Percentiles rank a stretch among this genome's conserved stretches.
Conservation (phyloP, 2,797 vertebrate species). For the Sparidentex hasta region DNA sequence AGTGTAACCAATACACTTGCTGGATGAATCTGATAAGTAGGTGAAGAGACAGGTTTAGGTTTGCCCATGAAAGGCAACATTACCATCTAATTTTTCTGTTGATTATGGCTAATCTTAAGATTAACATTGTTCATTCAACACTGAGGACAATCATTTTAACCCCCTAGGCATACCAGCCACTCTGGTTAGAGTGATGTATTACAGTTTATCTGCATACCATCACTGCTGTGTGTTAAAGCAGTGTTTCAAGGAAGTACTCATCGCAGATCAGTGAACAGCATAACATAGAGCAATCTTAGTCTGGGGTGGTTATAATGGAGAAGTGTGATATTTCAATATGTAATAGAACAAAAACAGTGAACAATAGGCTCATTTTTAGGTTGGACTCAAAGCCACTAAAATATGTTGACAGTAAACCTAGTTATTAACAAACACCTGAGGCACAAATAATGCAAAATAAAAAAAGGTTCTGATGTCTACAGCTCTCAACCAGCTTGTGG, state of each 20-base stretch:
- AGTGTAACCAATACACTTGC: conserved; percentile 28
- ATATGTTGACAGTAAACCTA: not conserved
- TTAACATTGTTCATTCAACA: conserved; percentile 50
- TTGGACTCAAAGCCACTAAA: not conserved
- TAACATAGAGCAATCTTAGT: not conserved
- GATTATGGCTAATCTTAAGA: conserved; percentile 39
- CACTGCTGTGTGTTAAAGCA: not conserved
- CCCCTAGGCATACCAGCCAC: not conserved
- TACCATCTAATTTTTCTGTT: conserved; percentile 5
- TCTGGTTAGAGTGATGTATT: conserved; percentile 18
- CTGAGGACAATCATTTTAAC: not conserved
- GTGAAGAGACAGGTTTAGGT: conserved; percentile 29
- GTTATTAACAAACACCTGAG: not conserved
- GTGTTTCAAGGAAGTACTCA: conserved; percentile 2
- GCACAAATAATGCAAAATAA: not conserved
- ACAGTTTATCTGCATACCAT: not conserved
- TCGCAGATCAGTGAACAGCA: not conserved
- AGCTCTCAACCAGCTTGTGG: not conserved
- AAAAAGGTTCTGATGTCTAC: conserved; percentile 7
- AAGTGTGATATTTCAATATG: not conserved
- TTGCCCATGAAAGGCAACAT: conserved; percentile 25
- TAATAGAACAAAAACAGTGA: too few relatives aligned
- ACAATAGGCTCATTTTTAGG: not conserved
- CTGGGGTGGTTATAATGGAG: not conserved
- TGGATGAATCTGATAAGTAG: conserved; percentile 24